Base-by-base conservation (phyloP, 2,888 invertebrate genomes). In the Hemaris fuciformis region DNA sequence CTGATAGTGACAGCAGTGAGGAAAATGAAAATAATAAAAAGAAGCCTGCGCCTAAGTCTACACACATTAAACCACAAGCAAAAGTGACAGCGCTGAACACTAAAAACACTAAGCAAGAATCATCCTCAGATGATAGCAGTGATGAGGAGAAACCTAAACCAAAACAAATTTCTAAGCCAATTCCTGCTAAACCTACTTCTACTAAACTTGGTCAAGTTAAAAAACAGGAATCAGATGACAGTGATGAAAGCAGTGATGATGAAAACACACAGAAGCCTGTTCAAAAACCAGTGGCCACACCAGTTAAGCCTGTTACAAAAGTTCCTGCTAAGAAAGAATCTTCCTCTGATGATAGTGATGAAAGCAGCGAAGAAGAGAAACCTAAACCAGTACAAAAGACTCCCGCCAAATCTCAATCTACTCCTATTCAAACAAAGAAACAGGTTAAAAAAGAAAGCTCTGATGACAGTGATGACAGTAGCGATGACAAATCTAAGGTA, bases 1-100 rank as follows among this genome's bases (percentile, higher is more conserved):
- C 79, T 48, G 88, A 88, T 25, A 80, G 80, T 63, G 88, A 88
- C n/a, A 84, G 83, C 7, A 84, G 83, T 74, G 87, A 87, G 60
- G 88, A 89, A 18, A 70, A 64, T 48, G 59, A 65, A 23, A 65
- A 75, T 71, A 61, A 69, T 62, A 59, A 63, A 60, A 53, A 15
- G 10, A 76, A 82, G 74, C 61, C 71, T 38, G 62, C 63, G 65
- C 69, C 46, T 4, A 38, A 38, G n/a, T 3, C 38, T 23, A 46
- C n/a, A 13, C 25, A 18, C 15, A 15, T 68, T 58, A 76, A 68
- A 68, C 45, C 70, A 60, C 58, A 72, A 64, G 58, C 63, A 15
- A 74, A 74, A 61, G 58, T 62, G 3, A 31, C 62, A 46, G 56
- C 68, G 25, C 5, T 34, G 6, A 61, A 56, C 53, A 65, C 63